These are phyloP conservation scores for Tenualosa ilisha DNA, from an alignment of 2,797 vertebrate species.

Conservation along the genomic window DNA sequence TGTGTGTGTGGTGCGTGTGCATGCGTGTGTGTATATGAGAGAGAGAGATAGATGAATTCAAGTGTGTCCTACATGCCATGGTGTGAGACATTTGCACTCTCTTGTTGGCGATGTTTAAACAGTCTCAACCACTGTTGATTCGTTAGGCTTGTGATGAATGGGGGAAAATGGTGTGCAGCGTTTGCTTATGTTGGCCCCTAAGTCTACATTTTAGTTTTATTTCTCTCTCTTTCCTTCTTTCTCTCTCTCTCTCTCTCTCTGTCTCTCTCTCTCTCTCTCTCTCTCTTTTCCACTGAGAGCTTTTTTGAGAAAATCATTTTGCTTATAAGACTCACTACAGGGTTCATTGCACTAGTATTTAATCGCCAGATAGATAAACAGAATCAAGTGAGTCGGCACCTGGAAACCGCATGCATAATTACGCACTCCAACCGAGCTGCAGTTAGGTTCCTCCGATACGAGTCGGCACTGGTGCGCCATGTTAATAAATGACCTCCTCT, in stretches of 20 bases:
- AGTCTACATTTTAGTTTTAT: slow-evolving; percentile 36
- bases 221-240: neutral
- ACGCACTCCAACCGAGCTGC: neutral
- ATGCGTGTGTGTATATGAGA: neutral
- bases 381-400: slow-evolving; percentile 37
- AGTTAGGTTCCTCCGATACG: neutral
- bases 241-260: slow-evolving; percentile 4
- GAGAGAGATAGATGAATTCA: neutral
- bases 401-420: slow-evolving; percentile 41
- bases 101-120: slow-evolving; percentile 11
- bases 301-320: slow-evolving; percentile 47
- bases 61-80: neutral
- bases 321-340: slow-evolving; percentile 43
- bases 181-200: slow-evolving; percentile 39
- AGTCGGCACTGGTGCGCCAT: neutral
- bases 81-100: neutral
- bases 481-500: neutral
- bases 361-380: slow-evolving; percentile 36
- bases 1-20: slow-evolving; percentile 21
- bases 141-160: slow-evolving; percentile 25
- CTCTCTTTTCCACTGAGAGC: slow-evolving; percentile 39
- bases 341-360: slow-evolving; percentile 41
- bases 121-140: neutral
- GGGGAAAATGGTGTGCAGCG: slow-evolving; percentile 22
- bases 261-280: slow-evolving; percentile 37